Evolutionary conservation across 2,113 vertebrate species (phyloP), one percentile per base, ranked within the genome.

Genomic region (Catharus bicknelli): DNA sequence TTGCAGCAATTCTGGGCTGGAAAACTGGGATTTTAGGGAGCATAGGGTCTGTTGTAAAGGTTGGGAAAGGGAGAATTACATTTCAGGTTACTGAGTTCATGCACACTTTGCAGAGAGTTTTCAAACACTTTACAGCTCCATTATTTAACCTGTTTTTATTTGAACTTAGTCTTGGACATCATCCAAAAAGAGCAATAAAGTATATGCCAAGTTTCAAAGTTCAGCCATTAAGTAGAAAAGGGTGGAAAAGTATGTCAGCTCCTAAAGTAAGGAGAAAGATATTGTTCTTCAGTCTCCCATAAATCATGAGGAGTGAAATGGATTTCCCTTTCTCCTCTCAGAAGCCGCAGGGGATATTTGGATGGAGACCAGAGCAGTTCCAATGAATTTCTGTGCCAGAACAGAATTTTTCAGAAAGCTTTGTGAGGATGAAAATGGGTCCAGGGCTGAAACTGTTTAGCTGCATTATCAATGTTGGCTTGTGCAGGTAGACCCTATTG

Each of bases 121-220:
- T 63, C 87, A 45, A 15, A 70, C 40, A 32, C 34, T 69, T 69
- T 83, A 36, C 1, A 76, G 77, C 50, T 90, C 77, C 26, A 5
- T 94, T 94, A 87, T 89, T 96, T 86, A 92, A 79, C 88, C 34
- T 89, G 47, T 0, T 75, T 93, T 90, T 87, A 50, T 92, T 89
- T 94, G 81, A 94, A 53, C 63, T 87, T 79, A 53, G 89, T 92
- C 67, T 94, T 96, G 93, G 81, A 26, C 34, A 18, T 38, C 7
- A 1, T 91, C 72, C 94, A 96, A 64, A 81, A 83, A 54, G 89
- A 91, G 51, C 81, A 74, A 11, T 91, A 70, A 92, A 90, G 51
- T 59, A 32, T 59, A 59, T 67, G 59, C 91, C 75, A 90, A 63
- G 51, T 91, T 94, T 88, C 63, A 67, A n/a, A 94, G 94, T 95